phyloP scores from a whole-genome alignment of 2,113 vertebrate species.

The Lanius ludovicianus region DNA sequence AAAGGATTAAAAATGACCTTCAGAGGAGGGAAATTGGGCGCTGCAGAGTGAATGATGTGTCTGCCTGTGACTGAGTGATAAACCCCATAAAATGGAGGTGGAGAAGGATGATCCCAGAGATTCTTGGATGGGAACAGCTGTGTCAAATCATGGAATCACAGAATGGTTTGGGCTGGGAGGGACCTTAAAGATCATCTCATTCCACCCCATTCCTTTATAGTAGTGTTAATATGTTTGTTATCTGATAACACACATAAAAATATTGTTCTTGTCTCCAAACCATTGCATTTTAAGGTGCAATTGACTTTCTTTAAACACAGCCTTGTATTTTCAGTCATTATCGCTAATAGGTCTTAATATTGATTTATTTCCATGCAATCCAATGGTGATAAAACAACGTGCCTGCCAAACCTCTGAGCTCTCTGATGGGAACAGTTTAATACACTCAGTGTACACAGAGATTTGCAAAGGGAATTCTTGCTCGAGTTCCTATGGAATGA shows the following conservation, averaged over 20 bases:
- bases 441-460: neutral
- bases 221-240: neutral
- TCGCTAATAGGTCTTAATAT: slow-evolving; percentile 15
- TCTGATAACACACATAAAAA: neutral
- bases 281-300: neutral
- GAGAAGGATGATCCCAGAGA: neutral
- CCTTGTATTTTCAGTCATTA: slow-evolving; percentile 25
- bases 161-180: neutral
- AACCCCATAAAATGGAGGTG: neutral
- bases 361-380: slow-evolving; percentile 13
- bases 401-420: slow-evolving; percentile 8
- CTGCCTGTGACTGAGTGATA: neutral
- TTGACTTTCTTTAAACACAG: neutral
- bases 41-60: neutral
- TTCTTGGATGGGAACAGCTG: neutral
- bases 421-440: neutral
- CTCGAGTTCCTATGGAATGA: accelerated
- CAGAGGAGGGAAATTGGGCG: neutral
- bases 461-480: neutral
- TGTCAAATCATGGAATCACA: neutral
- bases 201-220: neutral
- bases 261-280: neutral
- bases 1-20: neutral
- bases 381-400: neutral
- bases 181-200: neutral